phyloP scores from a whole-genome alignment of 2,888 invertebrate species.

The Drosophila maculinotata region DNA sequence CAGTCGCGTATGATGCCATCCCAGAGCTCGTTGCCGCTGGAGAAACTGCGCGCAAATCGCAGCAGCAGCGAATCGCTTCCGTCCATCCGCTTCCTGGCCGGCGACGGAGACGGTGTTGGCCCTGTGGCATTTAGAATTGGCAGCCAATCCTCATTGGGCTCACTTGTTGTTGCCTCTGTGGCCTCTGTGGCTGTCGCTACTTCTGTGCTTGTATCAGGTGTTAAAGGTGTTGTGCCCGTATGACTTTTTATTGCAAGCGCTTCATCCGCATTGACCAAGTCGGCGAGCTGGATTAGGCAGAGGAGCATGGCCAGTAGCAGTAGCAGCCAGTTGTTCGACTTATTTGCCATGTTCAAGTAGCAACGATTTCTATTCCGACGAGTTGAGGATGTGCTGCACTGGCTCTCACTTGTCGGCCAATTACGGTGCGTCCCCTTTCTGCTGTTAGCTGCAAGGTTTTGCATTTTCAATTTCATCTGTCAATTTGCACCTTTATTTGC shows the following conservation, averaged over 20 bases:
- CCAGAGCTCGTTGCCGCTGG: slow-evolving; percentile 90
- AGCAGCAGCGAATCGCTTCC: slow-evolving; percentile 75
- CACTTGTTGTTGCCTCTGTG: slow-evolving; percentile 15
- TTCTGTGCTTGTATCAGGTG: slow-evolving; percentile 28
- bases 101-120: not conserved
- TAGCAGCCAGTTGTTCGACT: slow-evolving; percentile 37
- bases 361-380: slow-evolving; percentile 59
- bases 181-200: slow-evolving; percentile 22
- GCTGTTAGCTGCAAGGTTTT: slow-evolving; percentile 27
- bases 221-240: slow-evolving; percentile 57
- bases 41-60: slow-evolving; percentile 73
- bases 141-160: slow-evolving; percentile 59
- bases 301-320: slow-evolving; percentile 38
- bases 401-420: slow-evolving; percentile 63
- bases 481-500: slow-evolving; percentile 53
- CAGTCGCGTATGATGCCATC: slow-evolving; percentile 90
- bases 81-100: slow-evolving; percentile 13
- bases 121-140: slow-evolving; percentile 55
- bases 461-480: slow-evolving; percentile 51
- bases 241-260: slow-evolving; percentile 32
- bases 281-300: slow-evolving; percentile 40
- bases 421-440: slow-evolving; percentile 53
- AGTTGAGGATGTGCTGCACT: slow-evolving; percentile 66
- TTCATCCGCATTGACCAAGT: slow-evolving; percentile 52
- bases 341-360: slow-evolving; percentile 47